Evolutionary conservation across 2,888 invertebrate species (phyloP), one percentile per base, ranked within the genome.

Genomic region (Pteria penguin): DNA sequence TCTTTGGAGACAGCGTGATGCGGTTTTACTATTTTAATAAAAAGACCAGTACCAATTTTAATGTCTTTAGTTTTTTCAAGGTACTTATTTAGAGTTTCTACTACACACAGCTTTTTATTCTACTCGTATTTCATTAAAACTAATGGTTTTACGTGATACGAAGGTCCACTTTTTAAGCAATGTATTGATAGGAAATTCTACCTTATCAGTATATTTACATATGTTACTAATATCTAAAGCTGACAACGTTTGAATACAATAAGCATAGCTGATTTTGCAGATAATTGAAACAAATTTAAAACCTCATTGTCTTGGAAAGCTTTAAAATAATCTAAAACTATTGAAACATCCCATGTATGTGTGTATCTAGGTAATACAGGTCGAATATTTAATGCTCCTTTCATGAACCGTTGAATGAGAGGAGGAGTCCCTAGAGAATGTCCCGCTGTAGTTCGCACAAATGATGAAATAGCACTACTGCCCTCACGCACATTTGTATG

Each of bases 261-360:
- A 31, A 60, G 32, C 32, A 31, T 60, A 1, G 32, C 60, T 8
- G n/a, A 32, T 60, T 60, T 60, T 29, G 29, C 29, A 27, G 60
- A 31, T 29, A 60, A 60, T 31, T 60, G 31, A 29, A 31, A 31
- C 27, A 60, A 11, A 31, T n/a, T 18, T 60, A 60, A 29, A 60
- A 31, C 1, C n/a, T 27, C 60, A 60, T 60, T 60, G 22, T 32
- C 26, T 24, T 26, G 24, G 18, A 62, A 62, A 26, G 33, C 29
- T 24, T 63, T 36, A 36, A 36, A 26, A 63, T 63, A 63, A 32
- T 63, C 36, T 32, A 63, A 27, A 32, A 63, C 62, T 33, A 63
- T 27, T 36, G 63, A 63, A 32, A 63, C 63, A 36, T 63, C 33
- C 36, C 22, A 63, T 32, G 36, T 36, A 26, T n/a, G 18, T 32